Base-by-base conservation (phyloP, 1,140 invertebrate genomes). In the Lerema accius region DNA sequence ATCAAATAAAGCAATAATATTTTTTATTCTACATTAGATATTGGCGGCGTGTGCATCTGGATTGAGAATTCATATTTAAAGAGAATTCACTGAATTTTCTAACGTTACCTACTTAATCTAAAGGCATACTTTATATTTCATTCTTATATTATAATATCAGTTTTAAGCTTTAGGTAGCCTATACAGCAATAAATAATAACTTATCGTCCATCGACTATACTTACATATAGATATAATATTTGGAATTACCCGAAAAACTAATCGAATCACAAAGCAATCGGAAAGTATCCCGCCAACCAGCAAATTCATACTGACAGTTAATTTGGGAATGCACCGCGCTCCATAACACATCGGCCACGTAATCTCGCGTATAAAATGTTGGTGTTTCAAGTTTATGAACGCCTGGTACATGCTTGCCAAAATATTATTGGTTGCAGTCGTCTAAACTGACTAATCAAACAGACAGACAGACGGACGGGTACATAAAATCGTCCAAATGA, bases 181-280 rank as follows among this genome's bases (percentile, higher is more conserved):
- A 23, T 23, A 23, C 19, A 23, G 5, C 19, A 3, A 5, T 23
- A 23, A 23, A 23, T 2, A 23, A 5, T 23, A 32, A 32, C 28
- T 32, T 32, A 9, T 9, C 28, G 28, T 32, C 28, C 9, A 9
- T 23, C 19, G 19, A 23, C 19, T 5, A 5, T 23, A 23, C 2
- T 3, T 23, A 23, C 19, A 3, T 23, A 23, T 23, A 2, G 2
- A 23, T n/a, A n/a, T n/a, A n/a, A n/a, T 32, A 9, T 32, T 32
- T 32, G 43, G 63, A 67, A 80, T 76, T 71, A 71, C 67, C 40
- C 66, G 66, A 76, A 79, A 76, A 76, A 76, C 72, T 77, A 80
- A 84, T 84, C 77, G 73, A 77, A 81, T 84, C 71, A 76, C 70
- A 68, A 71, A 74, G 65, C 81, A 84, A 82, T 84, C 77, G 68